Conservation (phyloP, 92 coral and sea anemone species). For the Epizoanthus fatuus region DNA sequence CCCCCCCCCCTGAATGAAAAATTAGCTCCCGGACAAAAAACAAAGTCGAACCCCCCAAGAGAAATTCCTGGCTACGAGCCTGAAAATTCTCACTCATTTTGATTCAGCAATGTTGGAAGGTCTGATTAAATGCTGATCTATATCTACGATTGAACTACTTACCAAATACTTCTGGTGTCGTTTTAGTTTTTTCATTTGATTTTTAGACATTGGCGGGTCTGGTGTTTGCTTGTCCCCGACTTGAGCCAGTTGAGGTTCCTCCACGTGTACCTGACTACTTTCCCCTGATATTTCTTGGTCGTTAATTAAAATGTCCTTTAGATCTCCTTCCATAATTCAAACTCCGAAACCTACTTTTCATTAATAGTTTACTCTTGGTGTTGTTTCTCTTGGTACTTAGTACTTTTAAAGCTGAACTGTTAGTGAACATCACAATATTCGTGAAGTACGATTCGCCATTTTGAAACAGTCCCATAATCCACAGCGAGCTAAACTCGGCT, state of each 20-base stretch:
- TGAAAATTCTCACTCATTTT: neutral
- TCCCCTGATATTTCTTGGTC: neutral
- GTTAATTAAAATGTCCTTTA: neutral
- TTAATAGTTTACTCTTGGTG: too few species aligned
- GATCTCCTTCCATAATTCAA: neutral
- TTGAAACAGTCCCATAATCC: slow-evolving; percentile 69
- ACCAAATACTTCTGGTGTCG: slow-evolving; percentile 86
- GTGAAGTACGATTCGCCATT: slow-evolving; percentile 68
- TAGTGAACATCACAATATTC: neutral
- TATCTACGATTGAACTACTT: slow-evolving; percentile 17
- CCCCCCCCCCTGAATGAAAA: too few species aligned
- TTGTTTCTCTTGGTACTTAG: neutral
- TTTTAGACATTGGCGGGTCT: slow-evolving; percentile 73
- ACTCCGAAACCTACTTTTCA: too few species aligned
- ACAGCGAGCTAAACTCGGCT: slow-evolving; percentile 41
- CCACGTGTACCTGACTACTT: slow-evolving; percentile 6
- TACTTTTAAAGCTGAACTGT: neutral
- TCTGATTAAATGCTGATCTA: too few species aligned
- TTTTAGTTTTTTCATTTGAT: slow-evolving; percentile 76
- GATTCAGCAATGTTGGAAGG: too few species aligned
- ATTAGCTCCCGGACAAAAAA: too few species aligned
- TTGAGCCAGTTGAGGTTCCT: neutral
- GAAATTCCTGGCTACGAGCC: neutral
- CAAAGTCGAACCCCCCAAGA: too few species aligned
- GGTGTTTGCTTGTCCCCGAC: slow-evolving; percentile 8